These are phyloP conservation scores for Lutjanus erythropterus DNA, from an alignment of 2,113 vertebrate genomes.

Conservation along the genomic window DNA sequence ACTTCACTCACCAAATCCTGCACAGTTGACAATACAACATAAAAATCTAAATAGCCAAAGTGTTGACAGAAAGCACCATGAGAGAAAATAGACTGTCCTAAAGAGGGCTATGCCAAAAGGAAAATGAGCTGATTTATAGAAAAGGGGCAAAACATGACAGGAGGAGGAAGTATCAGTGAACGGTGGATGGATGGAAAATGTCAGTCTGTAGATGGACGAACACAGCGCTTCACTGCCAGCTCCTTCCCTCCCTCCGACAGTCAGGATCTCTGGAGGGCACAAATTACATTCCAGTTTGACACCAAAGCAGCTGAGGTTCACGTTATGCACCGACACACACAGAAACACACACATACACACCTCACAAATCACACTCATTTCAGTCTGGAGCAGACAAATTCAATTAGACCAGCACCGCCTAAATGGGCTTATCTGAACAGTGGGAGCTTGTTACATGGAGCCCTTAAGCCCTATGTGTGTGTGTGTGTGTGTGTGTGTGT, in stretches of 20 bases:
- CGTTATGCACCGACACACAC: conserved; percentile 4
- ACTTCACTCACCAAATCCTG: too few relatives aligned
- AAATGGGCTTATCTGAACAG: conserved; percentile 58
- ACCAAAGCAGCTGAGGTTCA: conserved; percentile 45
- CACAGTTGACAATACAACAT: too few relatives aligned
- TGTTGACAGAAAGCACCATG: not conserved
- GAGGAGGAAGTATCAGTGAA: conserved; percentile 7
- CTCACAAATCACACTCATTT: conserved; percentile 48
- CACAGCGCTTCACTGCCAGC: not conserved
- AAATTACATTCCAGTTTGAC: conserved; percentile 58
- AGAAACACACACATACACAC: conserved; percentile 37
- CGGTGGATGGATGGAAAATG: conserved; percentile 7
- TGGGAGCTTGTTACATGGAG: conserved; percentile 37
- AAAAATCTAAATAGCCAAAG: not conserved
- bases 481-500: not conserved
- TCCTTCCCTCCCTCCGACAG: conserved; percentile 8
- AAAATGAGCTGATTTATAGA: not conserved
- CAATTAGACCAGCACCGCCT: conserved; percentile 57
- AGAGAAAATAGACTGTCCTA: not conserved
- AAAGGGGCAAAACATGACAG: too few relatives aligned
- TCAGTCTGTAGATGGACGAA: conserved; percentile 5
- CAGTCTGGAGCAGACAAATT: conserved; percentile 52
- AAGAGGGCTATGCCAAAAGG: not conserved
- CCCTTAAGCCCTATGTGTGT: conserved; percentile 30
- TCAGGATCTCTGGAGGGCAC: conserved; percentile 41